Evolutionary conservation across 2,797 vertebrate species (phyloP).

Genomic region (Myripristis murdjan): DNA sequence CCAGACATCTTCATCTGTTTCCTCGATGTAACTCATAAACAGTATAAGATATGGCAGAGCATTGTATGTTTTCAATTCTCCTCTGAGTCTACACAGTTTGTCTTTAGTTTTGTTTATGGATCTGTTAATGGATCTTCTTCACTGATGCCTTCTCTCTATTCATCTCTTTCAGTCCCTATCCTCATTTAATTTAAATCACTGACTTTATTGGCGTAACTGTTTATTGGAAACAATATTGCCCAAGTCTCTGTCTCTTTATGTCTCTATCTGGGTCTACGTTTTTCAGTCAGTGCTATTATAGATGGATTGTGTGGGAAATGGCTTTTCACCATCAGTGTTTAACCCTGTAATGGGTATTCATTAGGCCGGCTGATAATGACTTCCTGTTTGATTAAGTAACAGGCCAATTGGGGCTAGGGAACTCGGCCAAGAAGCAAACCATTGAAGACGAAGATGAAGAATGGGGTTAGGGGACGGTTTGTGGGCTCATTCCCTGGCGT

Average conservation of each 20-base stretch:
- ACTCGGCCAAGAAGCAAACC: conserved; percentile 54
- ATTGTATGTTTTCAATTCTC: conserved; percentile 1
- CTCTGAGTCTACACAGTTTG: conserved; percentile 7
- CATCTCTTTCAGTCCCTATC: neutral
- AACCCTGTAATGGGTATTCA: conserved; percentile 68
- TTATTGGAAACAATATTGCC: neutral
- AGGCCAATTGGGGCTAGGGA: conserved; percentile 73
- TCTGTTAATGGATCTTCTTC: too few relatives aligned
- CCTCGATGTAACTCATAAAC: too few relatives aligned
- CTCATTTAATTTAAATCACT: conserved; percentile 33
- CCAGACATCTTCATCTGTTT: neutral
- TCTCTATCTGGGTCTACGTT: conserved; percentile 21
- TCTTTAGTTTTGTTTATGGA: neutral
- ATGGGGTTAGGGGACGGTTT: conserved; percentile 53
- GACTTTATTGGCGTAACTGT: neutral
- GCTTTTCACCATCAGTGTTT: conserved; percentile 65
- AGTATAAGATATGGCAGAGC: too few relatives aligned
- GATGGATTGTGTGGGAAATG: conserved; percentile 56
- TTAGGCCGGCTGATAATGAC: conserved; percentile 63
- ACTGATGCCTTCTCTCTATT: neutral
- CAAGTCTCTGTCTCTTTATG: neutral
- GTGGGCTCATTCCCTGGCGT: conserved; percentile 50
- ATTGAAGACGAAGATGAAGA: conserved; percentile 38
- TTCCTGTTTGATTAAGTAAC: conserved; percentile 74
- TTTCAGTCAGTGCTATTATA: conserved; percentile 18